Percentiles rank a stretch among this genome's conserved stretches.
Conservation (phyloP, 2,113 vertebrate species). For the Lophius piscatorius region DNA sequence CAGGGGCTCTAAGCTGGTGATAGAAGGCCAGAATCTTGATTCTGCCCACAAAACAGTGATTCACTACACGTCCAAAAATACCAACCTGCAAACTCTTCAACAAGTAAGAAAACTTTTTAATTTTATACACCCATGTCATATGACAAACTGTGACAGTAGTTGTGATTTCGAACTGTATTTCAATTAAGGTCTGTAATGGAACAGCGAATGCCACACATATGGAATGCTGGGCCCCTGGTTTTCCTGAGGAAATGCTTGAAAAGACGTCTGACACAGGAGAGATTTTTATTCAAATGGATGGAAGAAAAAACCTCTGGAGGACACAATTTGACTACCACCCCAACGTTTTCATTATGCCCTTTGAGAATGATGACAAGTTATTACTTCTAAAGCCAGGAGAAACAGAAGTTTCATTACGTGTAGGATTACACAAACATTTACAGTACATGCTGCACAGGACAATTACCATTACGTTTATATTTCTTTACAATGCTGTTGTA, state of each 20-base stretch:
- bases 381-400: conserved; percentile 81
- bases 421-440: conserved; percentile 63
- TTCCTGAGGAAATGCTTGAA: conserved; percentile 60
- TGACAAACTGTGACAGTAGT: neutral
- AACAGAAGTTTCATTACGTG: conserved; percentile 84
- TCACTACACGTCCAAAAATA: conserved; percentile 63
- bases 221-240: conserved; percentile 83
- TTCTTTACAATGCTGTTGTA: too few species aligned
- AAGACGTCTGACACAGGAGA: conserved; percentile 70
- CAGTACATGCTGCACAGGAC: neutral
- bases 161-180: conserved; percentile 11
- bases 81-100: neutral
- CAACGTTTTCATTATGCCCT: conserved; percentile 69
- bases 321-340: conserved; percentile 81
- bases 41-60: conserved; percentile 75
- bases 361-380: conserved; percentile 68
- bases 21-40: conserved; percentile 86
- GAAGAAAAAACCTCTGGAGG: conserved; percentile 54
- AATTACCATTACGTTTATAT: neutral
- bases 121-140: neutral
- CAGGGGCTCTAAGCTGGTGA: conserved; percentile 86
- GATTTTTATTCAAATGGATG: conserved; percentile 84
- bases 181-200: conserved; percentile 76
- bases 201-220: conserved; percentile 55
- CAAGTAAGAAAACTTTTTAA: conserved; percentile 37